Evolutionary conservation across 2,888 invertebrate species (phyloP).

Genomic region (Agriopis leucophaearia): DNA sequence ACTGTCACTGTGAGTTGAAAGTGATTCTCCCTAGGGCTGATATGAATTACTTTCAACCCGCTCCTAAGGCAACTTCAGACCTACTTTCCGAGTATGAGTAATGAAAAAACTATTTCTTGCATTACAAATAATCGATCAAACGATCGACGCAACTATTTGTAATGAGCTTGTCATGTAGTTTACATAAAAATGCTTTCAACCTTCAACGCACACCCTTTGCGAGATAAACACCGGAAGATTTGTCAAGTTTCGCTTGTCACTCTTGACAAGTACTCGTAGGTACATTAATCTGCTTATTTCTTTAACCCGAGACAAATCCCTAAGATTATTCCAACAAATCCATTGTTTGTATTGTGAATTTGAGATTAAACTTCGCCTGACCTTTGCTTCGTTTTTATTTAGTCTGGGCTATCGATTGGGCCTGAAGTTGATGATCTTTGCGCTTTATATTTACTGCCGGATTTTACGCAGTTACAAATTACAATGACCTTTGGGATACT

Average conservation of each 20-base stretch:
- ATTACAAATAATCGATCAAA: no score
- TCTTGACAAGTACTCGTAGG: slow-evolving; percentile 13
- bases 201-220: background rate
- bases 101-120: no score
- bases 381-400: slow-evolving; percentile 24
- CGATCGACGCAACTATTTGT: no score
- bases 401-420: slow-evolving; percentile 35
- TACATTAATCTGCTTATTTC: slow-evolving; percentile 18
- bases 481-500: slow-evolving; percentile 4
- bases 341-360: slow-evolving; percentile 24
- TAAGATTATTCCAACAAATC: slow-evolving; percentile 12
- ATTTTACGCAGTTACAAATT: slow-evolving; percentile 28
- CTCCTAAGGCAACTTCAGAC: no score
- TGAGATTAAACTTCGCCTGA: slow-evolving; percentile 14
- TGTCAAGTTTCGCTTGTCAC: background rate
- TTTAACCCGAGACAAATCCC: slow-evolving; percentile 20
- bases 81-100: no score
- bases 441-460: slow-evolving; percentile 41
- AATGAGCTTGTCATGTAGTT: no score
- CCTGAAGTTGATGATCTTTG: slow-evolving; percentile 39
- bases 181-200: background rate
- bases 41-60: no score
- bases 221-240: background rate
- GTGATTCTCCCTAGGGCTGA: no score
- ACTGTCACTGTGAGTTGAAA: no score